Conservation (phyloP, 2,888 invertebrate genomes). For the Tinea semifulvella region DNA sequence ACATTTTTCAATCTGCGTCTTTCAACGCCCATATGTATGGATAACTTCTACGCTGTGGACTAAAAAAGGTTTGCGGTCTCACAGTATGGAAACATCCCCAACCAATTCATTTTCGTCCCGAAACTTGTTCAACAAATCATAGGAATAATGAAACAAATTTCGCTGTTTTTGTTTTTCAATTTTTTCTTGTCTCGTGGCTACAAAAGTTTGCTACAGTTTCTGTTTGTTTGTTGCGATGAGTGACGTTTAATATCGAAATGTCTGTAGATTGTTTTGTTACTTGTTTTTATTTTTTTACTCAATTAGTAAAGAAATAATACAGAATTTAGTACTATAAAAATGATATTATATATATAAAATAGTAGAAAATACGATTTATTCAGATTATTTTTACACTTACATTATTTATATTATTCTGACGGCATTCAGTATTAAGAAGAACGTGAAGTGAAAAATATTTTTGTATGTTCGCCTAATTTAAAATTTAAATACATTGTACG, state of each 20-base stretch:
- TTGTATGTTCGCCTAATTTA: too few species aligned
- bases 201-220: constrained; percentile 1
- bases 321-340: too few species aligned
- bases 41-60: background rate
- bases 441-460: too few species aligned
- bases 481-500: too few species aligned
- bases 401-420: too few species aligned
- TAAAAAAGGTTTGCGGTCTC: background rate
- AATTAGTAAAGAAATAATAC: too few species aligned
- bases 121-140: constrained; percentile 14
- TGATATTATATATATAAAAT: too few species aligned
- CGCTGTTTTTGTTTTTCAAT: constrained; percentile 12
- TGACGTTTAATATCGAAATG: constrained; percentile 5
- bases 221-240: constrained; percentile 3
- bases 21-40: background rate
- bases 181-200: constrained; percentile 5
- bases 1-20: background rate
- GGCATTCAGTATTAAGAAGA: too few species aligned
- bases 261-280: background rate
- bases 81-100: background rate
- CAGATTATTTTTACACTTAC: too few species aligned
- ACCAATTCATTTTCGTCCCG: constrained; percentile 11
- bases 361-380: too few species aligned
- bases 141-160: constrained; percentile 12
- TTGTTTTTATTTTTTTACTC: too few species aligned